Evolutionary conservation across 1,140 invertebrate species (phyloP), one percentile per base, ranked within the genome.

Genomic region (Macrotrachela quadricornifera): DNA sequence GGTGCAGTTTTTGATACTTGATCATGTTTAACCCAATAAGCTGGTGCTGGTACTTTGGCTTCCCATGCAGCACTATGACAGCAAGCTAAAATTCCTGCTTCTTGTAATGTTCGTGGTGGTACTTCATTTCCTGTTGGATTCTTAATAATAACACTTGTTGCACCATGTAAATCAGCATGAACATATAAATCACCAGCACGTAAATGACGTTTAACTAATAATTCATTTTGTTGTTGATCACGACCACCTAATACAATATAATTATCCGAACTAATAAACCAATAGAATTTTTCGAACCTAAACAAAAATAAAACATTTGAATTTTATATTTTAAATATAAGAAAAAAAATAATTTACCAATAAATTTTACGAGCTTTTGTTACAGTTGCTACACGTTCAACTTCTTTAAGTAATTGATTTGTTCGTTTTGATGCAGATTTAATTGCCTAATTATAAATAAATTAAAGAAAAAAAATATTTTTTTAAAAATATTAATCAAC

Each of bases 231-330:
- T 57, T 94, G 87, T 58, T 86, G 82, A 75, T 99, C 94, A 59
- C 88, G 74, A 15, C 94, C 94, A 51, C 80, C 92, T 63, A 99
- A 84, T 41, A 97, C 77, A 46, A 96, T 68, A 73, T 86, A 97
- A 71, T 95, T 94, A 71, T 99, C 94, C 0, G 90, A 91, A 37
- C 83, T 87, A 58, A 99, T 88, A 67, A 96, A 99, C 94, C 94
- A 99, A 63, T 81, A 83, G 69, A 99, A 99, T 67, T 99, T 99
- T 71, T 99, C 94, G 76, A 99, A 99, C 90, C 91, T 92, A 68
- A 18, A 58, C 57, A 50, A 21, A 17, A 18, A 47, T 18, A 18
- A 39, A 46, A 17, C 41, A 42, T 42, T 14, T 21, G n/a, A 39
- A 50, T 42, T 18, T 40, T 14, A 30, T 50, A 40, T 4, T 14